Evolutionary conservation across 2,797 vertebrate species (phyloP).

Genomic region (Fringilla coelebs): DNA sequence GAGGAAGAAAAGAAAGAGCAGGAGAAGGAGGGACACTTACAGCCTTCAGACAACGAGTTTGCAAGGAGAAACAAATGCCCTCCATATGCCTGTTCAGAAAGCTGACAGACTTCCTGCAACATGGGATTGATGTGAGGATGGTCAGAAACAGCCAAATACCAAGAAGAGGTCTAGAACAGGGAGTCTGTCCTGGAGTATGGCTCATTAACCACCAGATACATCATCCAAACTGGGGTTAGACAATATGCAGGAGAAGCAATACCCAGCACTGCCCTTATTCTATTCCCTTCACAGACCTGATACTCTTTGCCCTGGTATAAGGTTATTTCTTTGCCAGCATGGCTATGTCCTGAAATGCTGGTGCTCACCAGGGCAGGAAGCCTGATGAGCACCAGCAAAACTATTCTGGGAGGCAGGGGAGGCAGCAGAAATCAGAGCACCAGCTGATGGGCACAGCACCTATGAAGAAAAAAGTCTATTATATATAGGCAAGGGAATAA

Average conservation of each 20-base stretch:
- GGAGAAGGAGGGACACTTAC: background rate
- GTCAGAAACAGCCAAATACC: background rate
- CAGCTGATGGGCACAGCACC: background rate
- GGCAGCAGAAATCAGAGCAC: background rate
- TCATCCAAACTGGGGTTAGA: background rate
- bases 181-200: background rate
- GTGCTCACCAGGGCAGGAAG: fast-evolving
- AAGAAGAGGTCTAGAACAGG: background rate
- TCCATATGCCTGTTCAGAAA: background rate
- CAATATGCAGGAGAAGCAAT: fast-evolving
- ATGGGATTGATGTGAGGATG: background rate
- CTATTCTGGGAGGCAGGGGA: background rate
- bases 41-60: background rate
- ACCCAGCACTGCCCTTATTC: background rate
- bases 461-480: background rate
- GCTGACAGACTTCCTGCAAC: background rate
- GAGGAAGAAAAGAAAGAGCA: background rate
- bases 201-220: background rate
- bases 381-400: background rate
- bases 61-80: background rate
- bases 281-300: background rate
- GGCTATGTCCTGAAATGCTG: background rate
- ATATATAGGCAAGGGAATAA: background rate
- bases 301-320: fast-evolving
- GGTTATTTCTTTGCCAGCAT: background rate